Evolutionary conservation across 2,797 vertebrate species (phyloP).

Genomic region (Crocodylus rhombifer): DNA sequence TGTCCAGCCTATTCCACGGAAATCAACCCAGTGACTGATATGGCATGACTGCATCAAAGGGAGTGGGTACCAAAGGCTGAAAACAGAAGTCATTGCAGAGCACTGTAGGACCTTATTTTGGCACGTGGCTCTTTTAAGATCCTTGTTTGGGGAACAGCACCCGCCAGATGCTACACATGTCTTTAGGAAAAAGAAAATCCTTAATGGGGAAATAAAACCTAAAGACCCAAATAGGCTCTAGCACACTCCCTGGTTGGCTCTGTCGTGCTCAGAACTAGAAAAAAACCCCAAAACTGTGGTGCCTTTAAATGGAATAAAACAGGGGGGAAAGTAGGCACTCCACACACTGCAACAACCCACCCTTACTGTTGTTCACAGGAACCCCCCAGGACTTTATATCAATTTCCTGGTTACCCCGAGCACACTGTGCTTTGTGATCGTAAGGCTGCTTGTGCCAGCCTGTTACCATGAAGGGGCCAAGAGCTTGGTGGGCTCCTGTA

Average conservation of each 20-base stretch:
- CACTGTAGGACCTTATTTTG: background rate
- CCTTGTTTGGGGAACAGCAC: background rate
- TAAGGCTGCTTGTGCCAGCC: background rate
- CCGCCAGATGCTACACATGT: background rate
- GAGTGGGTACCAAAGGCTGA: background rate
- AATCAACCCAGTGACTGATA: background rate
- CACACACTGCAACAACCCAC: background rate
- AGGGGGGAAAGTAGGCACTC: constrained; percentile 32
- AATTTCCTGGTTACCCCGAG: background rate
- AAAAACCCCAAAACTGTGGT: constrained; percentile 58
- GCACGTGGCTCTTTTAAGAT: background rate
- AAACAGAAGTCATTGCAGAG: background rate
- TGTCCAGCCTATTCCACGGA: background rate
- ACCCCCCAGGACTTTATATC: too few species aligned
- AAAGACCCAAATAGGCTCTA: background rate
- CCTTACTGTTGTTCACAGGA: background rate
- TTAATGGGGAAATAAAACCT: background rate
- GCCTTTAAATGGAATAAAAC: constrained; percentile 23
- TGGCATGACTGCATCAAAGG: background rate
- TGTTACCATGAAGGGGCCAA: background rate
- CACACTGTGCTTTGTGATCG: background rate
- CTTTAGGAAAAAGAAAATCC: background rate
- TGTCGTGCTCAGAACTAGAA: background rate
- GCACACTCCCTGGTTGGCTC: background rate
- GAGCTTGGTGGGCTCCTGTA: background rate